A percentile compares a stretch with the other conserved stretches of the same genome.
Conservation (phyloP, 2,797 vertebrate species). For the Perodicticus potto region DNA sequence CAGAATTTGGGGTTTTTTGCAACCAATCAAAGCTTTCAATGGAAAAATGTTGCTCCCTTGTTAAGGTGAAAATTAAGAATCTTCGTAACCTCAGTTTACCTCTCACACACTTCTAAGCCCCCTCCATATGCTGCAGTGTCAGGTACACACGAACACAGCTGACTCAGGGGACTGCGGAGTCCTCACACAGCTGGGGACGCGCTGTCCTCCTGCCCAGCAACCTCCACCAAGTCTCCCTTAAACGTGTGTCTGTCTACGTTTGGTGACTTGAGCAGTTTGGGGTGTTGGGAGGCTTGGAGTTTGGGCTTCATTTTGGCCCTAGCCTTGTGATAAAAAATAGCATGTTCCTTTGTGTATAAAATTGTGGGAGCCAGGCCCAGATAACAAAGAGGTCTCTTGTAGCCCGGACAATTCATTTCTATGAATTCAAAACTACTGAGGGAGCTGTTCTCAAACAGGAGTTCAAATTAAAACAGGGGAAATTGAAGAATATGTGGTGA, state of each 20-base stretch:
- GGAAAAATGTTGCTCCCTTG: neutral
- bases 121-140: neutral
- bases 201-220: accelerated
- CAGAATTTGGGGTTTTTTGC: neutral
- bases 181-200: neutral
- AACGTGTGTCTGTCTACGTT: neutral
- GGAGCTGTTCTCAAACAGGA: neutral
- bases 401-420: neutral
- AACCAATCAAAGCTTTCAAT: neutral
- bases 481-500: neutral
- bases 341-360: neutral
- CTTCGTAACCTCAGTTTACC: neutral
- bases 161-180: neutral
- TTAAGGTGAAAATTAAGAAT: neutral
- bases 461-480: neutral
- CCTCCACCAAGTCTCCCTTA: neutral
- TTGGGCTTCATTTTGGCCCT: neutral
- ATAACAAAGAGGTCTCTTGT: neutral
- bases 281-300: neutral
- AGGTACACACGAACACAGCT: neutral
- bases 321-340: neutral
- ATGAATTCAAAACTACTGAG: neutral
- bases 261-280: neutral
- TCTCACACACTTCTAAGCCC: neutral
- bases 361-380: neutral